Evolutionary conservation across 2,113 vertebrate genomes (phyloP).

Genomic region (Empidonax alnorum): DNA sequence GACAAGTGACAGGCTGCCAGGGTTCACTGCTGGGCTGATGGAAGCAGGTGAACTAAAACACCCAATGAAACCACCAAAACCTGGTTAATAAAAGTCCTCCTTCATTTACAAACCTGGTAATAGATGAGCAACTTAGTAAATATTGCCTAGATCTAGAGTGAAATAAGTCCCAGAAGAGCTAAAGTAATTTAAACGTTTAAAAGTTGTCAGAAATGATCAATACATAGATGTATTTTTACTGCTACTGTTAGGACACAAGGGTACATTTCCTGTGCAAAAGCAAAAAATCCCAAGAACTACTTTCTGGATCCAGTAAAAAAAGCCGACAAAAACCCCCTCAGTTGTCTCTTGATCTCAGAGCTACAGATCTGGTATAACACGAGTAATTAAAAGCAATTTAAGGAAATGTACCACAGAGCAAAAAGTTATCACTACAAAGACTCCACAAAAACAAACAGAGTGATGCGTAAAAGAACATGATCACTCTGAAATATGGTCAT

Average conservation of each 20-base stretch:
- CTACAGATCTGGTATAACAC: background rate
- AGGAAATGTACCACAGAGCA: background rate
- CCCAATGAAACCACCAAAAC: background rate
- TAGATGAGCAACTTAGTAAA: background rate
- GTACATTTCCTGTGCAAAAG: background rate
- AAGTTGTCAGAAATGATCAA: background rate
- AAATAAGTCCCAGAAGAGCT: background rate
- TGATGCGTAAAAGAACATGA: background rate
- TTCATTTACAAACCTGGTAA: background rate
- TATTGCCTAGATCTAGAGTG: background rate
- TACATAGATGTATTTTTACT: background rate
- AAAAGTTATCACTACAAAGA: background rate
- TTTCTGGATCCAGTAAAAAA: background rate
- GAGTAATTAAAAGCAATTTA: background rate
- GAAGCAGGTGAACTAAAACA: background rate
- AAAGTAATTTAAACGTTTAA: background rate
- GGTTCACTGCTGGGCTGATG: background rate
- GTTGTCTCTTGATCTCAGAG: background rate
- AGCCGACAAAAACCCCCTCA: background rate
- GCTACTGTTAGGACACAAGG: background rate
- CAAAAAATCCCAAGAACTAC: background rate
- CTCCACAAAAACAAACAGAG: background rate
- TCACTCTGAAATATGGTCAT: background rate
- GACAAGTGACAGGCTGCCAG: background rate
- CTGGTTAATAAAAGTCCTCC: background rate